Evolutionary conservation across 2,113 vertebrate genomes (phyloP).

Genomic region (Heliornis fulica): DNA sequence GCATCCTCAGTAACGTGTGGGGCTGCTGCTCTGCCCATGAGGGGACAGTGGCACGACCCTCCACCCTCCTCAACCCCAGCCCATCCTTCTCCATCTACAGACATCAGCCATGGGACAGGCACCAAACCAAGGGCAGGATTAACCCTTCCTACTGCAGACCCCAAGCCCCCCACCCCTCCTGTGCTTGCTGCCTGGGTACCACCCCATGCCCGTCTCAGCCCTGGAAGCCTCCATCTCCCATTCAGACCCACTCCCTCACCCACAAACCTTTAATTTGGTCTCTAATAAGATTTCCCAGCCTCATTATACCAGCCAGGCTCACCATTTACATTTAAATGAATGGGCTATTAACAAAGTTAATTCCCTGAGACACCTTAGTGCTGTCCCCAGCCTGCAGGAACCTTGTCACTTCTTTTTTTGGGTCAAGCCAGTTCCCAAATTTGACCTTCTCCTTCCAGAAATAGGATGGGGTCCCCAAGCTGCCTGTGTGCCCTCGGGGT

Average conservation of each 20-base stretch:
- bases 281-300: background rate
- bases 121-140: background rate
- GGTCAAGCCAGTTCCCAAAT: background rate
- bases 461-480: background rate
- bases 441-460: background rate
- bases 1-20: fast-evolving
- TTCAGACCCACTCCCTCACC: background rate
- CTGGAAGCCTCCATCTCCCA: background rate
- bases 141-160: fast-evolving
- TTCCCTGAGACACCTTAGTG: background rate
- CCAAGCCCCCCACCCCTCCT: background rate
- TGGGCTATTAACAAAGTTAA: background rate
- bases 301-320: background rate
- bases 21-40: background rate
- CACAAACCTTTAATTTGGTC: background rate
- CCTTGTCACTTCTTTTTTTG: background rate
- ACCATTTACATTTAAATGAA: background rate
- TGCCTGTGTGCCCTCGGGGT: background rate
- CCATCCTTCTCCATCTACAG: too few relatives aligned
- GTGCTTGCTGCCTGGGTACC: background rate
- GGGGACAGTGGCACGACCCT: background rate
- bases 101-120: too few relatives aligned
- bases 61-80: too few relatives aligned
- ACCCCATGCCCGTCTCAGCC: fast-evolving
- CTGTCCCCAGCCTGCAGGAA: fast-evolving